Evolutionary conservation across 2,797 vertebrate genomes (phyloP).

Genomic region (Labeo calbasu): DNA sequence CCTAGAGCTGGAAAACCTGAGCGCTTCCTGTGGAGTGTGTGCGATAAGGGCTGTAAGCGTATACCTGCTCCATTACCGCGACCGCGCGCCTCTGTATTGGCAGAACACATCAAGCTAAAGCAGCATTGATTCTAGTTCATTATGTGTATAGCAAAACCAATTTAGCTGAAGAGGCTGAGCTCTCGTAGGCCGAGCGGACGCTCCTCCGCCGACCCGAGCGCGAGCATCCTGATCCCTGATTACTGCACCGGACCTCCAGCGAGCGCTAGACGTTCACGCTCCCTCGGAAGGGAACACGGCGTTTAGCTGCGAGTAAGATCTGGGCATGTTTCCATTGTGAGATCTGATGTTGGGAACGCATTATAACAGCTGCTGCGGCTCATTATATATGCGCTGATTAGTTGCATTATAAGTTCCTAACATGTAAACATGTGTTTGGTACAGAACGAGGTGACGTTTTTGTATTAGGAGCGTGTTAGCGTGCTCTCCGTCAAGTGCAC

Average conservation of each 20-base stretch:
- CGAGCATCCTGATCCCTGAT: conserved; percentile 57
- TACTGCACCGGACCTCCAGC: conserved; percentile 40
- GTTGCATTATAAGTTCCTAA: conserved; percentile 7
- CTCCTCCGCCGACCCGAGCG: conserved; percentile 68
- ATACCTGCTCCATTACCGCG: conserved; percentile 67
- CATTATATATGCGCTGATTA: conserved; percentile 31
- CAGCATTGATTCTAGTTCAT: conserved; percentile 86
- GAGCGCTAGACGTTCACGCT: background rate
- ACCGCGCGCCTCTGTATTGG: conserved; percentile 77
- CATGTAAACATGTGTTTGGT: conserved; percentile 32
- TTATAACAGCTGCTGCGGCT: conserved; percentile 14
- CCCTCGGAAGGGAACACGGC: background rate
- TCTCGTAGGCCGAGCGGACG: conserved; percentile 80
- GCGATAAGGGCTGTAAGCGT: conserved; percentile 70
- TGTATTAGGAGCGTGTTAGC: conserved; percentile 10
- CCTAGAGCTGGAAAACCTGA: conserved; percentile 75
- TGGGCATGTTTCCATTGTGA: background rate
- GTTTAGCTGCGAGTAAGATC: background rate
- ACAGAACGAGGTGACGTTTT: background rate
- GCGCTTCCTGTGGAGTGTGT: conserved; percentile 69
- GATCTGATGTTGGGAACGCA: background rate
- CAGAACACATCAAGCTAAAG: conserved; percentile 85
- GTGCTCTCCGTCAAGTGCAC: background rate
- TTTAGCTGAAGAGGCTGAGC: conserved; percentile 86
- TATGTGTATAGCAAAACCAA: conserved; percentile 89